Evolutionary conservation across 2,888 invertebrate species (phyloP).

Genomic region (Drosophila aldrichi): DNA sequence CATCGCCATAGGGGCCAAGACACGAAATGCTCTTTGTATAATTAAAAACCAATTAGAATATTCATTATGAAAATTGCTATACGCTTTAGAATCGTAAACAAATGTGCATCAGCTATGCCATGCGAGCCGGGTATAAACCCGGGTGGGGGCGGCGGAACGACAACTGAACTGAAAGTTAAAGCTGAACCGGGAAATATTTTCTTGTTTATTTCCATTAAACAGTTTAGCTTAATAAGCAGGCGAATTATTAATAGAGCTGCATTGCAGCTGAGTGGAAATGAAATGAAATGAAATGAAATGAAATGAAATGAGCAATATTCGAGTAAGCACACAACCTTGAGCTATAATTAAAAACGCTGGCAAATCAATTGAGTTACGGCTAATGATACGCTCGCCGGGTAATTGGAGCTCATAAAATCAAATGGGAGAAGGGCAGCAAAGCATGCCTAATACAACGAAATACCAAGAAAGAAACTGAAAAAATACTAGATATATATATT

Average conservation of each 20-base stretch:
- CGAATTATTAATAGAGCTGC: slow-evolving; percentile 38
- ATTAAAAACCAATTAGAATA: slow-evolving; percentile 79
- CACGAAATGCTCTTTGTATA: slow-evolving; percentile 61
- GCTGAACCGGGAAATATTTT: slow-evolving; percentile 15
- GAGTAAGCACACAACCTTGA: slow-evolving; percentile 2
- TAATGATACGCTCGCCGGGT: slow-evolving; percentile 8
- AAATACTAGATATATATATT: not conserved
- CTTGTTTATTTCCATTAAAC: slow-evolving; percentile 33
- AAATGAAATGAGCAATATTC: slow-evolving; percentile 16
- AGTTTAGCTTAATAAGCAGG: slow-evolving; percentile 36
- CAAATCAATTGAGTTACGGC: slow-evolving; percentile 12
- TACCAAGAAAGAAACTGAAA: not conserved
- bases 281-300: too few relatives aligned
- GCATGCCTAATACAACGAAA: not conserved
- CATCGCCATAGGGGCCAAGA: slow-evolving; percentile 34
- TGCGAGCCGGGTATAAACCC: slow-evolving; percentile 48
- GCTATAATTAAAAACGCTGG: not conserved
- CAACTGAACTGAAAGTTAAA: not conserved
- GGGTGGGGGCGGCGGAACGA: slow-evolving; percentile 23
- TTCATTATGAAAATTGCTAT: slow-evolving; percentile 74
- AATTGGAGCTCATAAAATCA: slow-evolving; percentile 10
- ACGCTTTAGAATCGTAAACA: slow-evolving; percentile 40
- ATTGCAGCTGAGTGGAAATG: slow-evolving; percentile 11
- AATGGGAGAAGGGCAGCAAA: not conserved
- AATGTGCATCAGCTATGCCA: slow-evolving; percentile 62